Percentiles rank a stretch among this genome's conserved stretches.
Conservation (phyloP, 2,113 vertebrate species). For the Chaenocephalus aceratus region DNA sequence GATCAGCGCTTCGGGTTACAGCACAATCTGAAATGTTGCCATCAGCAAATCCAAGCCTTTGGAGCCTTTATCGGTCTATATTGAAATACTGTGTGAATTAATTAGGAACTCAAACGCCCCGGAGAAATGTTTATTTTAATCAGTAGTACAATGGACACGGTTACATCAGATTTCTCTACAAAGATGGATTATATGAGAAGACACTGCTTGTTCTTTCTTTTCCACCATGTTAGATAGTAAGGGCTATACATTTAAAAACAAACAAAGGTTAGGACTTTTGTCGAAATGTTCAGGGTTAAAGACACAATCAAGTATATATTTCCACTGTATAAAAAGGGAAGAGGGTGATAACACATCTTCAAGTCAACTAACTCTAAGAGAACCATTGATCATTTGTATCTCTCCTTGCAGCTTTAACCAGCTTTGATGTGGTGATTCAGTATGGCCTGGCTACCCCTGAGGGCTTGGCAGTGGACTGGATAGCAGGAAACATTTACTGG, state of each 20-base stretch:
- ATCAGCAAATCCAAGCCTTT: constrained; percentile 33
- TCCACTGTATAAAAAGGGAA: neutral
- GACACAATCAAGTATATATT: neutral
- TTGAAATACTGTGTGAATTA: constrained; percentile 45
- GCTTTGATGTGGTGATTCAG: constrained; percentile 97
- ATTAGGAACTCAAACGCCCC: constrained; percentile 32
- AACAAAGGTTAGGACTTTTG: neutral
- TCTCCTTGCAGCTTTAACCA: constrained; percentile 83
- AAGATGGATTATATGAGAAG: neutral
- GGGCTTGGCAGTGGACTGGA: constrained; percentile 97
- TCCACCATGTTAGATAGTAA: neutral
- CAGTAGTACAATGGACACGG: constrained; percentile 16
- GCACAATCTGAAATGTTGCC: constrained; percentile 25
- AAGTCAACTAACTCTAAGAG: neutral
- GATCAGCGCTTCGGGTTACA: constrained; percentile 38
- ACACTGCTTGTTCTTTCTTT: neutral
- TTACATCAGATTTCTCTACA: constrained; percentile 3
- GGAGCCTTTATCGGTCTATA: constrained; percentile 38
- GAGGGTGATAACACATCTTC: neutral
- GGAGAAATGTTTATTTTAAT: constrained; percentile 45
- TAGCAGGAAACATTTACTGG: constrained; percentile 99
- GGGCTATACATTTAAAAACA: neutral
- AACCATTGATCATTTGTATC: neutral
- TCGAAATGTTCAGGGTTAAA: neutral
- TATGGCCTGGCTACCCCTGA: constrained; percentile 95